These are phyloP conservation scores for Peucedramus taeniatus DNA, from an alignment of 2,113 vertebrate species.

Conservation along the genomic window DNA sequence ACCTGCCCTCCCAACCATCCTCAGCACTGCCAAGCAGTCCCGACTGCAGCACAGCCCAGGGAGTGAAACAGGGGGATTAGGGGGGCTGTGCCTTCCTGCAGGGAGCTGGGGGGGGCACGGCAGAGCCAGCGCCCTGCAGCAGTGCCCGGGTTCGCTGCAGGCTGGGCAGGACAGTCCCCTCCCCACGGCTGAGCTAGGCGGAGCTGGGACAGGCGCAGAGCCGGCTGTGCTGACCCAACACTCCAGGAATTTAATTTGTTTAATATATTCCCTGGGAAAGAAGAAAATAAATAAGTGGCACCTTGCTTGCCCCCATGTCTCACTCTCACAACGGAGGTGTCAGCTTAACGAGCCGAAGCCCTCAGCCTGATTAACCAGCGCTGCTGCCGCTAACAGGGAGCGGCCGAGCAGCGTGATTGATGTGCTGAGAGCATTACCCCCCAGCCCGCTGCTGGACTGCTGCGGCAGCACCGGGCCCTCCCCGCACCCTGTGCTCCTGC, in stretches of 20 bases:
- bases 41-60: rapidly evolving
- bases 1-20: neutral
- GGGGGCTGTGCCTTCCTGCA: neutral
- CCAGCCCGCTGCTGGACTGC: neutral
- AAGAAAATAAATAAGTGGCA: conserved; percentile 65
- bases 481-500: neutral
- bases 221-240: neutral
- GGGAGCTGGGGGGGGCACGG: neutral
- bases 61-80: neutral
- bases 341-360: conserved; percentile 52
- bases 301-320: conserved; percentile 47
- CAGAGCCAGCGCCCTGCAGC: neutral
- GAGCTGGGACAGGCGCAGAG: neutral
- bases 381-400: neutral
- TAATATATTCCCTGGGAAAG: conserved; percentile 65
- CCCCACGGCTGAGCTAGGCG: neutral
- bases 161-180: neutral
- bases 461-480: rapidly evolving
- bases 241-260: conserved; percentile 67
- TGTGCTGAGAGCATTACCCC: neutral
- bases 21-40: neutral
- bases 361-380: conserved; percentile 61
- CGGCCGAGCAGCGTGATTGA: neutral
- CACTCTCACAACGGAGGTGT: conserved; percentile 16
- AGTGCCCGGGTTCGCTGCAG: neutral